These are phyloP conservation scores for Spodoptera picta DNA, from an alignment of 2,888 invertebrate genomes.

Conservation along the genomic window DNA sequence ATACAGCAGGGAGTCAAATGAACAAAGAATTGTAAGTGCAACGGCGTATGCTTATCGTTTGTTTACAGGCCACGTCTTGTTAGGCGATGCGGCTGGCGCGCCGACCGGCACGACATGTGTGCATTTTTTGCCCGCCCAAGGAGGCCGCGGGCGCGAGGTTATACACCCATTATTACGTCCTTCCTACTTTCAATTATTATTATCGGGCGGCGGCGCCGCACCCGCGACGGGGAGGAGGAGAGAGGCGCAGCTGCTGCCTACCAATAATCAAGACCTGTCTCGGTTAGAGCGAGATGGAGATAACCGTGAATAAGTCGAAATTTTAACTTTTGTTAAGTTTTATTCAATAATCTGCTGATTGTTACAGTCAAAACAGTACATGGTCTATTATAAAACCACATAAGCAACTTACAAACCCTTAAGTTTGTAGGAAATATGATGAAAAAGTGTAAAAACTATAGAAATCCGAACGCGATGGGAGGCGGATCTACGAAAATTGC, in stretches of 20 bases:
- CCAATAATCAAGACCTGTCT: conserved; percentile 88
- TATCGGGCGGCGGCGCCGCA: conserved; percentile 87
- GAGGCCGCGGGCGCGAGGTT: conserved; percentile 89
- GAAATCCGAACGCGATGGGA: conserved; percentile 84
- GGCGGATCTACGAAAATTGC: conserved; percentile 86
- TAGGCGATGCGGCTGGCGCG: conserved; percentile 69
- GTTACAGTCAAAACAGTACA: neutral
- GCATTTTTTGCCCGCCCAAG: conserved; percentile 89
- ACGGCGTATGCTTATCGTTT: conserved; percentile 72
- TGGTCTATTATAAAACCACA: conserved; percentile 23
- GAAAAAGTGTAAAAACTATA: conserved; percentile 65
- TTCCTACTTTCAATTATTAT: conserved; percentile 89
- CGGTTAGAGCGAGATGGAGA: conserved; percentile 78
- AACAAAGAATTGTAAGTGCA: conserved; percentile 73
- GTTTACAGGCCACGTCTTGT: conserved; percentile 74
- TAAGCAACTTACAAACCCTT: conserved; percentile 16
- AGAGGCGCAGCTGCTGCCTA: conserved; percentile 89
- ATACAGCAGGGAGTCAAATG: conserved; percentile 67
- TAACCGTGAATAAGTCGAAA: conserved; percentile 61
- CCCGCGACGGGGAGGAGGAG: conserved; percentile 88
- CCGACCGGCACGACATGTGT: conserved; percentile 82
- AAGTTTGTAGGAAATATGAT: conserved; percentile 30
- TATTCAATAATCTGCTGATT: conserved; percentile 1
- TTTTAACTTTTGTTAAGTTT: conserved; percentile 39
- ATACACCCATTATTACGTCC: conserved; percentile 89